Conservation (phyloP, 1,140 invertebrate genomes). For the Proctacanthus coquilletti region DNA sequence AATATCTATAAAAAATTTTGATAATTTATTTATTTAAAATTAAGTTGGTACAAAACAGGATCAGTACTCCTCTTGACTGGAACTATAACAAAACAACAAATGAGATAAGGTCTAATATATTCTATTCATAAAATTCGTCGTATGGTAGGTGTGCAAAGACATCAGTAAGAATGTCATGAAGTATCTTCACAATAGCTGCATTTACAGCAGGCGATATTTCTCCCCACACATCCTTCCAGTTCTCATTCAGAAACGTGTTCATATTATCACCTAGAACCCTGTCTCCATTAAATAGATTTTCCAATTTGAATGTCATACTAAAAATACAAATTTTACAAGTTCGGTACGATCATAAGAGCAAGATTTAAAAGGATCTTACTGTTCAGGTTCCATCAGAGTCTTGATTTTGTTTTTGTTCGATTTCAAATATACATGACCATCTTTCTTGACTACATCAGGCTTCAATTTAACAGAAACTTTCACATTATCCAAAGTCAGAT, state of each 20-base stretch:
- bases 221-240: constrained; percentile 34
- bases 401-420: background rate
- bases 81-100: too few relatives aligned
- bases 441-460: background rate
- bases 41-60: too few relatives aligned
- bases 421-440: background rate
- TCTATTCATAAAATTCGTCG: constrained; percentile 15
- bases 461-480: background rate
- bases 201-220: constrained; percentile 32
- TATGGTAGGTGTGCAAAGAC: constrained; percentile 24
- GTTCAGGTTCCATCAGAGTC: background rate
- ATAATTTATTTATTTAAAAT: too few relatives aligned
- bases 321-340: too few relatives aligned
- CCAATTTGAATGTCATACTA: constrained; percentile 15
- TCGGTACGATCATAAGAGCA: too few relatives aligned
- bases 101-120: too few relatives aligned
- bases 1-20: too few relatives aligned
- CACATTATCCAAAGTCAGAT: background rate
- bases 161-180: constrained; percentile 32
- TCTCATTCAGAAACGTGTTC: constrained; percentile 38
- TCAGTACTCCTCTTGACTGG: too few relatives aligned
- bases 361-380: too few relatives aligned
- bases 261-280: constrained; percentile 16
- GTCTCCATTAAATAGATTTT: constrained; percentile 23
- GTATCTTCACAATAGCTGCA: constrained; percentile 29